Conservation (phyloP, 2,888 invertebrate species). For the Caenorhabditis sulstoni region DNA sequence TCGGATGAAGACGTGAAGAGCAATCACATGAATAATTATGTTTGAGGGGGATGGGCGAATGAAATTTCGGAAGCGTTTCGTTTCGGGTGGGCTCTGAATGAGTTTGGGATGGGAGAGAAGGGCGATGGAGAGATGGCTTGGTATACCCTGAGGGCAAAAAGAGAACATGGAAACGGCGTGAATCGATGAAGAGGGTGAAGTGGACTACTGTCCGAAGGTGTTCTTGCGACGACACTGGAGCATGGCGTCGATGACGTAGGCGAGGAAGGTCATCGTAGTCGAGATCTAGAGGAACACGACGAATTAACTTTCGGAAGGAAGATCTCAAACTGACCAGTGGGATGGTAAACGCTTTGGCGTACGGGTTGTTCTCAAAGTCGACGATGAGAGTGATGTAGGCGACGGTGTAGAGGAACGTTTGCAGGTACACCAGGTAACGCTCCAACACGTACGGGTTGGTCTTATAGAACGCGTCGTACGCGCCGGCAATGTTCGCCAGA, state of each 20-base stretch:
- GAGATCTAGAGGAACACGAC: constrained; percentile 60
- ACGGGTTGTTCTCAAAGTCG: constrained; percentile 53
- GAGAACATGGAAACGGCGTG: constrained; percentile 1
- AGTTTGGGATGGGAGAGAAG: neutral
- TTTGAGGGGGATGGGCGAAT: neutral
- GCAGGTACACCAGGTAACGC: constrained; percentile 66
- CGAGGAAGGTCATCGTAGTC: constrained; percentile 56
- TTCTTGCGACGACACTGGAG: constrained; percentile 57
- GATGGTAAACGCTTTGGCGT: constrained; percentile 52
- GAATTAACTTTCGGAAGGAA: too few relatives aligned
- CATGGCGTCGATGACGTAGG: constrained; percentile 59
- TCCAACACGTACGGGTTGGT: constrained; percentile 72
- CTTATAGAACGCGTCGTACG: constrained; percentile 73
- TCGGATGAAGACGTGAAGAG: neutral
- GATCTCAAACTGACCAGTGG: constrained; percentile 56
- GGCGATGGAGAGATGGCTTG: constrained; percentile 12
- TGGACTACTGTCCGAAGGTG: constrained; percentile 17
- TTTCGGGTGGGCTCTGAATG: neutral
- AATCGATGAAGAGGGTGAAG: constrained; percentile 1
- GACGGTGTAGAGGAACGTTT: constrained; percentile 64
- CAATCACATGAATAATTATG: constrained; percentile 40
- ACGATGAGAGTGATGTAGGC: constrained; percentile 61
- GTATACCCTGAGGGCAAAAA: constrained; percentile 33
- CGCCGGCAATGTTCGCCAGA: constrained; percentile 68
- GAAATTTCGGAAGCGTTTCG: neutral